Evolutionary conservation across 2,797 vertebrate genomes (phyloP).

Genomic region (Microctenopoma lineatum): DNA sequence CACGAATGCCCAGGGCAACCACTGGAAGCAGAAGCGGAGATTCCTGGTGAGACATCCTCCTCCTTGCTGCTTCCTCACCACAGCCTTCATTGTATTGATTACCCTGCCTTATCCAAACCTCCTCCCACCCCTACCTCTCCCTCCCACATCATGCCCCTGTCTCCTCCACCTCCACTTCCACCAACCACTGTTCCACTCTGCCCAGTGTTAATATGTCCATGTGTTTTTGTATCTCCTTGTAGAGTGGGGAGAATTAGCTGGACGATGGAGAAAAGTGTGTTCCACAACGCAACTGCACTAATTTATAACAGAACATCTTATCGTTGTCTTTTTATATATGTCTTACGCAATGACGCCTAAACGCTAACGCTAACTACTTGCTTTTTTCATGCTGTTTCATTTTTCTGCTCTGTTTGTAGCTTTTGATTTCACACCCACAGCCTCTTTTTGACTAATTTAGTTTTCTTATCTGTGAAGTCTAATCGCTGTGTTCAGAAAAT

Average conservation of each 20-base stretch:
- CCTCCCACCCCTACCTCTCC: background rate
- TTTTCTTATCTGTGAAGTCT: slow-evolving; percentile 64
- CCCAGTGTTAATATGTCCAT: slow-evolving; percentile 80
- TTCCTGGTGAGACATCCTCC: slow-evolving; percentile 90
- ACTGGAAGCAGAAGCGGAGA: slow-evolving; percentile 98
- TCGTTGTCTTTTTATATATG: slow-evolving; percentile 40
- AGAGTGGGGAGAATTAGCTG: slow-evolving; percentile 84
- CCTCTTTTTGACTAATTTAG: slow-evolving; percentile 60
- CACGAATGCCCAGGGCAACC: slow-evolving; percentile 97
- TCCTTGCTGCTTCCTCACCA: slow-evolving; percentile 27
- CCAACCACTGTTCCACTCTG: slow-evolving; percentile 58
- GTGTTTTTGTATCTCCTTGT: slow-evolving; percentile 85
- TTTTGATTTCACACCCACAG: slow-evolving; percentile 59
- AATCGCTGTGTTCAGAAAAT: slow-evolving; percentile 67
- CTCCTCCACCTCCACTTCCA: slow-evolving; percentile 33
- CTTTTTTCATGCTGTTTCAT: slow-evolving; percentile 58
- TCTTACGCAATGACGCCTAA: slow-evolving; percentile 40
- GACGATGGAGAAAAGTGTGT: slow-evolving; percentile 78
- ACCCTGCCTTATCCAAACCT: slow-evolving; percentile 25
- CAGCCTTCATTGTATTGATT: slow-evolving; percentile 47
- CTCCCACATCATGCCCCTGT: slow-evolving; percentile 17
- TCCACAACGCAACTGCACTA: slow-evolving; percentile 79
- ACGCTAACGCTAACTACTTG: slow-evolving; percentile 60
- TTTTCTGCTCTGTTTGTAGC: slow-evolving; percentile 53
- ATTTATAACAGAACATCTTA: slow-evolving; percentile 75